These are phyloP conservation scores for Aldrovandia affinis DNA, from an alignment of 2,797 vertebrate genomes.

Conservation along the genomic window DNA sequence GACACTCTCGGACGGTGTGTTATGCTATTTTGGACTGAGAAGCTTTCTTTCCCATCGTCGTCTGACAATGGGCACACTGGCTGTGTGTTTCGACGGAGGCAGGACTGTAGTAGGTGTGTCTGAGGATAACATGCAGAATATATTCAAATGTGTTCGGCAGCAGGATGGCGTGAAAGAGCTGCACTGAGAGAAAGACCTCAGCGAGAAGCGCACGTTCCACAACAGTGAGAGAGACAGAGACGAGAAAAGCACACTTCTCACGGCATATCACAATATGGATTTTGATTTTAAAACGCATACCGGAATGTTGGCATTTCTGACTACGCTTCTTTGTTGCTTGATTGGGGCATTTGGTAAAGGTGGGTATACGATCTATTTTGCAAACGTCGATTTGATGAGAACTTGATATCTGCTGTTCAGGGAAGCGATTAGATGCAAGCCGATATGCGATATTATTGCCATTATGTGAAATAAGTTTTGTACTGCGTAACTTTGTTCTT, in stretches of 20 bases:
- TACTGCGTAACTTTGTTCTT: slow-evolving; percentile 21
- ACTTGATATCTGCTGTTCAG: slow-evolving; percentile 8
- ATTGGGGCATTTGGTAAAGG: slow-evolving; percentile 46
- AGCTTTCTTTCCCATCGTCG: slow-evolving; percentile 18
- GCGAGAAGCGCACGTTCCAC: slow-evolving; percentile 35
- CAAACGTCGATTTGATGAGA: not conserved
- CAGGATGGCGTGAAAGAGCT: slow-evolving; percentile 53
- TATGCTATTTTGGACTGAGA: not conserved
- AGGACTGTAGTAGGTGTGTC: slow-evolving; percentile 39
- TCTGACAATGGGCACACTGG: not conserved
- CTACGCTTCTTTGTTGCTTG: slow-evolving; percentile 40
- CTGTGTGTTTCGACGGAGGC: slow-evolving; percentile 15
- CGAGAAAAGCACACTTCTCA: slow-evolving; percentile 33
- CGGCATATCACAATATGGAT: slow-evolving; percentile 54
- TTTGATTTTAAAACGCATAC: slow-evolving; percentile 36
- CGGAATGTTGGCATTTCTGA: slow-evolving; percentile 46
- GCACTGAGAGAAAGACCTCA: slow-evolving; percentile 35
- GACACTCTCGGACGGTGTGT: slow-evolving; percentile 20
- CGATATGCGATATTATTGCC: slow-evolving; percentile 2
- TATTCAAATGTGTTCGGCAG: slow-evolving; percentile 45
- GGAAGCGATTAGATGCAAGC: not conserved
- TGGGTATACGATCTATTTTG: slow-evolving; percentile 36
- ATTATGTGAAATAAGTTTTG: slow-evolving; percentile 25
- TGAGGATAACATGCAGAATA: slow-evolving; percentile 38
- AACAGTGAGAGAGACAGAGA: slow-evolving; percentile 39